Base-by-base conservation (phyloP, 2,797 vertebrate species). In the Hydrophis major region DNA sequence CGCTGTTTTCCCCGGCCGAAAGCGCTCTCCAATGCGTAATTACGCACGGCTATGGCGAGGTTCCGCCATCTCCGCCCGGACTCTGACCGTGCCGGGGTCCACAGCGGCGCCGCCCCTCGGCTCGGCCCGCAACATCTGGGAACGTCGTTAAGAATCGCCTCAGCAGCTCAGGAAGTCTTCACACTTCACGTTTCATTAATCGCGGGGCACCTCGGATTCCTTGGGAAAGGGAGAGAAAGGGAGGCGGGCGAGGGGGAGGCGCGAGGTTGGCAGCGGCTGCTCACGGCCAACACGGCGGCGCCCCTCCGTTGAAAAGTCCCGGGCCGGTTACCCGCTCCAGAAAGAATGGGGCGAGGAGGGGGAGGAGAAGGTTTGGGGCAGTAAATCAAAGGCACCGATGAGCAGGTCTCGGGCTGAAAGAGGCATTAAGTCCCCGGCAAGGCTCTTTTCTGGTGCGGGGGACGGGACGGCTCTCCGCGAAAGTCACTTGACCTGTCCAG, bases 121-220 rank as follows among this genome's bases (percentile, higher is more conserved):
- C 92, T 69, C 37, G 61, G 94, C 89, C 96, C 14, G n/a, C 86
- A 98, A 99, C 98, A 98, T 99, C 98, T 99, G 98, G 98, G 98
- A 98, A 98, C 97, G 97, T 98, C 98, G 98, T 98, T 98, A 98
- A 98, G 86, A 74, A 98, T 98, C 98, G 97, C 97, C 98, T 97
- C 96, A 96, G 88, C 94, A 61, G 98, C 98, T 98, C 98, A 97
- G 98, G 98, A 99, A 99, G 98, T 99, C 99, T 99, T 99, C 98
- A 99, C 99, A 99, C 99, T 99, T 99, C 98, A 99, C 98, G 98
- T 99, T 98, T 98, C 98, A 99, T 99, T 99, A 99, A 99, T 97
- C 97, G 96, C 96, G 90, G 98, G 98, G 97, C 98, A 97, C 97
- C 98, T 97, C 98, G 96, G 98, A 98, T 98, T 98, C 98, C 98